phyloP scores from a whole-genome alignment of 2,888 invertebrate species.

The Mythimna pallens region DNA sequence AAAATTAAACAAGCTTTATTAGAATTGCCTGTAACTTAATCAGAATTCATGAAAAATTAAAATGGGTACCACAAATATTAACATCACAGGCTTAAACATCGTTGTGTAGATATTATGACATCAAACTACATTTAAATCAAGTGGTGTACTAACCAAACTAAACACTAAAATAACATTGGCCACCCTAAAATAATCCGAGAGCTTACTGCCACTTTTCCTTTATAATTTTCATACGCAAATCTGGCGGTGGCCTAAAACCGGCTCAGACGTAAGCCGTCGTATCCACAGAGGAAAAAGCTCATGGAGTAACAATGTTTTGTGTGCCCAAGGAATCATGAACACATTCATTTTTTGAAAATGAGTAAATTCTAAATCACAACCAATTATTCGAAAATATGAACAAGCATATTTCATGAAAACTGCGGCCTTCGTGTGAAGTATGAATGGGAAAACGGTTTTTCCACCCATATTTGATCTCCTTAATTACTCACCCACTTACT shows the following conservation, averaged over 20 bases:
- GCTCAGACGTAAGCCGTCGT: slow-evolving; percentile 55
- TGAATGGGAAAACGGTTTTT: no score
- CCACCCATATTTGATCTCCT: no score
- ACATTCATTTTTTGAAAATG: no score
- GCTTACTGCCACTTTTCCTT: slow-evolving; percentile 63
- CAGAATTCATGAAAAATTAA: background rate
- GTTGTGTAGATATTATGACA: slow-evolving; percentile 14
- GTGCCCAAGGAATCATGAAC: no score
- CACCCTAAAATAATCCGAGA: slow-evolving; percentile 47
- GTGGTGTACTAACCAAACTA: slow-evolving; percentile 30
- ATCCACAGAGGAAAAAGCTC: slow-evolving; percentile 15
- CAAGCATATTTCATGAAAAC: no score
- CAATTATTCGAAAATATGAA: no score
- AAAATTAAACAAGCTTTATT: background rate
- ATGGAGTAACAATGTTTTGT: slow-evolving; percentile 1
- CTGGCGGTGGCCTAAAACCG: slow-evolving; percentile 59
- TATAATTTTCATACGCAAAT: slow-evolving; percentile 66
- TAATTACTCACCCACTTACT: no score
- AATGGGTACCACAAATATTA: background rate
- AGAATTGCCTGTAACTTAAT: background rate
- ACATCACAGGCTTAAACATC: background rate
- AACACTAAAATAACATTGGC: slow-evolving; percentile 34
- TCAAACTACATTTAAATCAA: slow-evolving; percentile 15
- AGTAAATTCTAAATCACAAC: no score
- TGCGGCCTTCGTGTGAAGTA: no score